These are phyloP conservation scores for Nyctibius bracteatus DNA, from an alignment of 2,113 vertebrate genomes.

Conservation along the genomic window DNA sequence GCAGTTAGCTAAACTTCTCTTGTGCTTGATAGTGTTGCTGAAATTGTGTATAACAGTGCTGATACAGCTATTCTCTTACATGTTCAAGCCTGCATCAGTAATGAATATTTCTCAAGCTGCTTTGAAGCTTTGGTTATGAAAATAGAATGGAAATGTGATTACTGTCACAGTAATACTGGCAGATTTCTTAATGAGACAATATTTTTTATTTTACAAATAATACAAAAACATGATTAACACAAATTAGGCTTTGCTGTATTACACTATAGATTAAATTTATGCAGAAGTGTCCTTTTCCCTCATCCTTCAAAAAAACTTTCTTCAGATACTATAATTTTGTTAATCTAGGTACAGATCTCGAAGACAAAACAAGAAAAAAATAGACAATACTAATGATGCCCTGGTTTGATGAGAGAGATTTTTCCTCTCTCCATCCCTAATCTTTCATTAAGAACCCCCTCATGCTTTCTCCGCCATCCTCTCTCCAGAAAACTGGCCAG, in stretches of 20 bases:
- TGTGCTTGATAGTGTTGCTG: constrained; percentile 5
- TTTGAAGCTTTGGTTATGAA: constrained; percentile 68
- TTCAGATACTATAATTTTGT: not conserved
- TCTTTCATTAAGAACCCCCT: not conserved
- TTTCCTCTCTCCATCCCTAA: not conserved
- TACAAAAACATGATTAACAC: constrained; percentile 59
- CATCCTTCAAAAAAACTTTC: not conserved
- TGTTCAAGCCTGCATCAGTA: constrained; percentile 62
- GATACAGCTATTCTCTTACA: constrained; percentile 40
- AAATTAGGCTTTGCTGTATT: constrained; percentile 48
- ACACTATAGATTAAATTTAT: constrained; percentile 14
- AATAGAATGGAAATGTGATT: constrained; percentile 72
- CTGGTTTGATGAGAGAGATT: not conserved
- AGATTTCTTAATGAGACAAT: constrained; percentile 72
- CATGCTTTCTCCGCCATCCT: not conserved
- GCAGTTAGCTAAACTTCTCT: constrained; percentile 52
- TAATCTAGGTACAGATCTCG: not conserved
- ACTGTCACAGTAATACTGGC: constrained; percentile 48
- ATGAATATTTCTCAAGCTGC: constrained; percentile 65
- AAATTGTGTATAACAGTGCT: constrained; percentile 59
- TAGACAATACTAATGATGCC: not conserved
- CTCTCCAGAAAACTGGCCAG: not conserved
- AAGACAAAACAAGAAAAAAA: not conserved
- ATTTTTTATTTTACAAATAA: constrained; percentile 68
- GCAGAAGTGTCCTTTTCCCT: constrained; percentile 9